phyloP scores from a whole-genome alignment of 2,888 invertebrate species.

The Cataglyphis albicans region DNA sequence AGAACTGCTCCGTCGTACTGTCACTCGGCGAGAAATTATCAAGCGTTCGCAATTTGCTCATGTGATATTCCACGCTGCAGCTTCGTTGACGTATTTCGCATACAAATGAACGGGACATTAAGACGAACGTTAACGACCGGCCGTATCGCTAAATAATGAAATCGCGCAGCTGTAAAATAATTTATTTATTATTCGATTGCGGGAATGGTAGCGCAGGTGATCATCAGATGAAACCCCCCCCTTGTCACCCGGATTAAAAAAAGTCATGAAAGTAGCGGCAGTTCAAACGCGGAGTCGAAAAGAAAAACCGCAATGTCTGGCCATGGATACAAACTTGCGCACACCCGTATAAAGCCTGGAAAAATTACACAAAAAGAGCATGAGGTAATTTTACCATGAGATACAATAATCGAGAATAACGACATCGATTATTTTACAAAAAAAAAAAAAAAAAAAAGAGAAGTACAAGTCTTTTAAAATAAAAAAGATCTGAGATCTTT shows the following conservation, averaged over 20 bases:
- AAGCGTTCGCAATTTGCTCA: constrained; percentile 58
- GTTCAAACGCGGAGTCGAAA: background rate
- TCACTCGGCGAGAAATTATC: constrained; percentile 46
- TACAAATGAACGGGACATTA: constrained; percentile 64
- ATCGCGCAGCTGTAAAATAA: constrained; percentile 75
- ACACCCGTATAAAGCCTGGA: background rate
- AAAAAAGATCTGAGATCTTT: background rate
- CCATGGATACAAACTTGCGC: background rate
- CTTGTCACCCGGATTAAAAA: constrained; percentile 46
- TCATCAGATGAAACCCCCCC: constrained; percentile 13
- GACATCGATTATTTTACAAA: background rate
- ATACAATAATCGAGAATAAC: background rate
- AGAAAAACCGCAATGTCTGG: background rate
- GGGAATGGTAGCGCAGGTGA: constrained; percentile 32
- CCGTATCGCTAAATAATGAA: constrained; percentile 78
- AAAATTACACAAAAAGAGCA: constrained; percentile 20
- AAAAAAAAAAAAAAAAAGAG: background rate
- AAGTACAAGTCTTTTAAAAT: background rate
- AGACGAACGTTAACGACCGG: constrained; percentile 73
- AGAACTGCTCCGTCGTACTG: background rate
- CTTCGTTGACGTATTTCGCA: constrained; percentile 47
- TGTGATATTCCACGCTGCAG: constrained; percentile 59
- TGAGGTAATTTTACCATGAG: constrained; percentile 27
- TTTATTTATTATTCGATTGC: constrained; percentile 78
- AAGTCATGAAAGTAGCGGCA: background rate